phyloP scores from a whole-genome alignment of 30 jellyfish, hydroid and myxozoan genomes.

The Pseudorhiza aurosa region DNA sequence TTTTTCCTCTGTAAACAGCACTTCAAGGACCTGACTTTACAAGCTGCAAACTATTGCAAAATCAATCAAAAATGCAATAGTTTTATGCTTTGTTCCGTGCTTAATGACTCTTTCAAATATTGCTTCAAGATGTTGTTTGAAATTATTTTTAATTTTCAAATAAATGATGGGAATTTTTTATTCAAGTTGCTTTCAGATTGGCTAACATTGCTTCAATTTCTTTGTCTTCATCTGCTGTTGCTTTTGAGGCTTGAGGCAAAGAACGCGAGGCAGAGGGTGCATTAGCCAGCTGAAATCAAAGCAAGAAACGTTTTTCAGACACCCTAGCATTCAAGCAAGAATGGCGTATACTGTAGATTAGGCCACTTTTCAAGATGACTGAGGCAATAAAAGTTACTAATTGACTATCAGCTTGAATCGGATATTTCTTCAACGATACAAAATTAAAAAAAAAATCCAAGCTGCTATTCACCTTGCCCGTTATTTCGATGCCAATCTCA shows the following conservation, averaged over 20 bases:
- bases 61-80: too few relatives aligned
- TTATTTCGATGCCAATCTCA: conserved; percentile 96
- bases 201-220: conserved; percentile 96
- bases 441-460: neutral
- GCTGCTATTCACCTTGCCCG: conserved; percentile 79
- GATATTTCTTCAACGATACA: neutral
- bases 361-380: neutral
- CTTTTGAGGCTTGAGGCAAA: conserved; percentile 71
- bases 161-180: neutral
- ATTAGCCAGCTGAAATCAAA: conserved; percentile 64
- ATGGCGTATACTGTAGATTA: neutral
- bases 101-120: too few relatives aligned
- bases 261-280: conserved; percentile 78
- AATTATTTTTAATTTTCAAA: too few relatives aligned
- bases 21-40: too few relatives aligned
- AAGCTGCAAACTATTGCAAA: too few relatives aligned
- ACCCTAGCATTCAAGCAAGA: neutral
- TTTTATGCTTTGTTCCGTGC: too few relatives aligned
- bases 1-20: too few relatives aligned
- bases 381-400: too few relatives aligned
- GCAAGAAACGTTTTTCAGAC: too few relatives aligned
- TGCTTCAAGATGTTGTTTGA: too few relatives aligned
- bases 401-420: neutral
- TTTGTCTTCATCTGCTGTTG: conserved; percentile 79
- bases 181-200: conserved; percentile 71